Percentiles rank a stretch among this genome's conserved stretches.
These are phyloP conservation scores for Apamea epomidion DNA, from an alignment of 2,888 invertebrate genomes.

Conservation along the genomic window DNA sequence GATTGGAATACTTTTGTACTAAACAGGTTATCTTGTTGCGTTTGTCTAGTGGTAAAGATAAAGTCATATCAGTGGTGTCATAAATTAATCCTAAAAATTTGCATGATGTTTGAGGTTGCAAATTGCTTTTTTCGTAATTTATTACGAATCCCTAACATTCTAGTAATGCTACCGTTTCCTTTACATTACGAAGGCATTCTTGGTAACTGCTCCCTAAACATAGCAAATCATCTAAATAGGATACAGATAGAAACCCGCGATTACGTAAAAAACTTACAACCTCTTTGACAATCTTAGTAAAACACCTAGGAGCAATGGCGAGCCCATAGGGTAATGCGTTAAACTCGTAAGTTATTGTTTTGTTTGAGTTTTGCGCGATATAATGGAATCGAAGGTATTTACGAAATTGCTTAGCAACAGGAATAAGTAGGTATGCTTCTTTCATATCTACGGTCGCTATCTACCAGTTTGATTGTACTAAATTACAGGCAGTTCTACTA, in stretches of 20 bases:
- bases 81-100: conserved; percentile 31
- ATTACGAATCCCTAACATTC: conserved; percentile 23
- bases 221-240: background rate
- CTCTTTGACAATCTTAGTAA: background rate
- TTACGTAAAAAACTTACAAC: conserved; percentile 10
- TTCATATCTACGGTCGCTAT: conserved; percentile 48
- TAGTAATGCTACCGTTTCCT: conserved; percentile 8
- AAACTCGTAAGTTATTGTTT: background rate
- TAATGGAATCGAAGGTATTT: conserved; percentile 18
- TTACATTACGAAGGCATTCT: conserved; percentile 22
- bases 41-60: conserved; percentile 21
- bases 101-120: conserved; percentile 13
- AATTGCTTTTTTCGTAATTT: conserved; percentile 25
- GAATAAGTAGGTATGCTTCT: conserved; percentile 15
- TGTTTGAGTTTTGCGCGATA: background rate
- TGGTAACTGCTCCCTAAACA: background rate
- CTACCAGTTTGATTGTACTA: conserved; percentile 31
- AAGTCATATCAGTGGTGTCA: conserved; percentile 12
- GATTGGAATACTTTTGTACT: background rate
- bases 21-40: background rate
- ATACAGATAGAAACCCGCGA: background rate
- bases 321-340: too few relatives aligned
- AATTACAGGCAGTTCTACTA: conserved; percentile 42
- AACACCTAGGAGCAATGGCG: too few relatives aligned
- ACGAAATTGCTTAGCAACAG: conserved; percentile 6